Conservation (phyloP, 2,113 vertebrate genomes). For the Probosciger aterrimus region DNA sequence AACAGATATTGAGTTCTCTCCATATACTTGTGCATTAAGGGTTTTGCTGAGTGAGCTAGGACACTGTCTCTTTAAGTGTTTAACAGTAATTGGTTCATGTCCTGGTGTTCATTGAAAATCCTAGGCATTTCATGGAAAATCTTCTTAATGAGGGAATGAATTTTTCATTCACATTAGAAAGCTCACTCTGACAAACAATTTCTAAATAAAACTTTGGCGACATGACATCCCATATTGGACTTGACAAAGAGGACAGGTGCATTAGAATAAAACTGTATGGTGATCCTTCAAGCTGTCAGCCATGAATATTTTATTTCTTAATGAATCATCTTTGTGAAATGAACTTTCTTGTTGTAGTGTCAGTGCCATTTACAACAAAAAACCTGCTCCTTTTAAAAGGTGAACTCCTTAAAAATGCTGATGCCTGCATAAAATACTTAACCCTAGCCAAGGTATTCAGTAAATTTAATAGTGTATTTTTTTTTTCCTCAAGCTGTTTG, state of each 20-base stretch:
- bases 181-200: conserved; percentile 87
- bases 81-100: conserved; percentile 91
- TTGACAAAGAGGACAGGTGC: conserved; percentile 98
- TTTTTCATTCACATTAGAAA: conserved; percentile 93
- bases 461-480: not conserved
- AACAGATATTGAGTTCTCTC: conserved; percentile 57
- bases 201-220: conserved; percentile 92
- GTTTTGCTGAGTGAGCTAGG: conserved; percentile 76
- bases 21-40: conserved; percentile 59
- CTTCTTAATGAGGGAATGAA: conserved; percentile 92
- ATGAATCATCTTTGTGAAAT: conserved; percentile 90
- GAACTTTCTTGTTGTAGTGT: conserved; percentile 88
- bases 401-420: conserved; percentile 78
- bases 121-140: conserved; percentile 87
- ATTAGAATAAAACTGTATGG: conserved; percentile 97
- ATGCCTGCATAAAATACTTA: conserved; percentile 72
- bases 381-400: conserved; percentile 80
- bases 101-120: conserved; percentile 87
- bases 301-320: conserved; percentile 93
- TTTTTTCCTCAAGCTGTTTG: not conserved
- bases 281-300: conserved; percentile 98
- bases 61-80: conserved; percentile 83
- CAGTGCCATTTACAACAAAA: conserved; percentile 84
- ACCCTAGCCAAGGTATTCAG: conserved; percentile 63
- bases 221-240: conserved; percentile 94